Base-by-base conservation (phyloP, 1,140 invertebrate genomes). In the Pomacea maculata region DNA sequence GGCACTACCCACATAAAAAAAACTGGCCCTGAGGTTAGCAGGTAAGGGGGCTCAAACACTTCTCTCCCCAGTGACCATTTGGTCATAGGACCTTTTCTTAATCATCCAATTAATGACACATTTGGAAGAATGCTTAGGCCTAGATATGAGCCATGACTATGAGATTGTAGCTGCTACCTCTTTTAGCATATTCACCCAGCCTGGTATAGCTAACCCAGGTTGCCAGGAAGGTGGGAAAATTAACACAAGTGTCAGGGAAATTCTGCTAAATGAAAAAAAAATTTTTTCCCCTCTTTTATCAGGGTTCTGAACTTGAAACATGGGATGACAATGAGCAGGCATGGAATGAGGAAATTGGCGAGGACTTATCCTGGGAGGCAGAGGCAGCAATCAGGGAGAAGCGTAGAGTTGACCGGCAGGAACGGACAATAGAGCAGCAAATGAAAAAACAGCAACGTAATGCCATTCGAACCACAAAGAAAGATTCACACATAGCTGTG, bases 381-480 rank as follows among this genome's bases (percentile, higher is more conserved):
- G 85, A 89, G 61, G 87, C 83, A 63, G 85, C 87, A 21, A 86
- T 89, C 54, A 85, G 81, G 80, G 86, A 89, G 68, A 88, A 86
- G 77, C 78, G 83, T 19, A 78, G 85, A 67, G 70, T 68, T 12
- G 87, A 88, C 55, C 55, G 87, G 15, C 83, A 85, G 71, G 77
- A 84, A 70, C 72, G 88, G 72, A 55, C 80, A 29, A 45, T 84
- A 72, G 86, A 87, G 57, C 86, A 89, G n/a, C 87, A 87, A 70
- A 77, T 75, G 17, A 82, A 80, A 45, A 88, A 86, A 83, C 80
- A 83, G 21, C 85, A 88, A 68, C 83, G 83, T 78, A 87, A 89
- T 57, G 74, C 73, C n/a, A 77, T 73, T 75, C 72, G 83, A 57
- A 80, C 72, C 57, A 74, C 80, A 80, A 87, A 84, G 83, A 85